phyloP scores from a whole-genome alignment of 2,888 invertebrate species.

The Capitulum mitella region DNA sequence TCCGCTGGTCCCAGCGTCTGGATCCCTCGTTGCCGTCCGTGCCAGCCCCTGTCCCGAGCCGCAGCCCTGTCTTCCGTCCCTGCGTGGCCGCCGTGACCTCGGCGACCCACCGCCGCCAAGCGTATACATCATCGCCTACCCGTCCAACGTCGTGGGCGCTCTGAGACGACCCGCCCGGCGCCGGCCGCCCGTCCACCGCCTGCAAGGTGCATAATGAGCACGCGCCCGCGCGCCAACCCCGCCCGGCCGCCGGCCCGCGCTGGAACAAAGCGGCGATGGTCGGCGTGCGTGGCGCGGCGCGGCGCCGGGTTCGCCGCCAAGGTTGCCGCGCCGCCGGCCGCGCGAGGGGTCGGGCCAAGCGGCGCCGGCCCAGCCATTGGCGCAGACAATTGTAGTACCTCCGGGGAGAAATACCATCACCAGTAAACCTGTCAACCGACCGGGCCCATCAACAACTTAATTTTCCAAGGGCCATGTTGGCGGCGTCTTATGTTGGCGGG shows the following conservation, averaged over 20 bases:
- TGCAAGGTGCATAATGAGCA: neutral
- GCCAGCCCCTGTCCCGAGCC: too few relatives aligned
- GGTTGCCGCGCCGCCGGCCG: neutral
- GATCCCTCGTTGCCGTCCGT: too few relatives aligned
- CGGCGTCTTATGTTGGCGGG: neutral
- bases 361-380: neutral
- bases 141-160: too few relatives aligned
- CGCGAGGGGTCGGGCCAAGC: neutral
- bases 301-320: neutral
- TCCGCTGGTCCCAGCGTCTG: too few relatives aligned
- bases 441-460: slow-evolving; percentile 15
- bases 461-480: neutral
- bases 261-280: neutral
- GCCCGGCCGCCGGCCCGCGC: neutral
- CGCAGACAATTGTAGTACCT: slow-evolving; percentile 13
- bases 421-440: slow-evolving; percentile 8
- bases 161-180: too few relatives aligned
- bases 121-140: too few relatives aligned
- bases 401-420: slow-evolving; percentile 15
- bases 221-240: neutral
- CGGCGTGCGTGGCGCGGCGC: neutral
- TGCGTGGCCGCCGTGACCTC: too few relatives aligned
- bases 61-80: too few relatives aligned
- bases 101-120: neutral
- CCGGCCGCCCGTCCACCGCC: neutral